Conservation (phyloP, 2,113 vertebrate genomes). For the Carassius auratus region DNA sequence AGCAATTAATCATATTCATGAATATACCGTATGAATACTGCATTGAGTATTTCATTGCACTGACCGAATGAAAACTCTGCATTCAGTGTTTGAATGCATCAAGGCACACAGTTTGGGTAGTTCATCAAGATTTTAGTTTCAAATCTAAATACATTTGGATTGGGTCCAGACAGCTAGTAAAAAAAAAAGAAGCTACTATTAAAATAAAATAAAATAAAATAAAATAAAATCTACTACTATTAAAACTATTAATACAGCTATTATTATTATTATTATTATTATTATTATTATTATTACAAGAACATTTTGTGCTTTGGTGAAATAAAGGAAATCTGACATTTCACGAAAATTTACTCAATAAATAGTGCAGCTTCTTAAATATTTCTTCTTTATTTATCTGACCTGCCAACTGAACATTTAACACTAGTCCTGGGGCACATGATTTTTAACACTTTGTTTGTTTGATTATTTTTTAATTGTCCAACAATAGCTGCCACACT, state of each 20-base stretch:
- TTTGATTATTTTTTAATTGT: neutral
- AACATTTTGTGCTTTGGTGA: neutral
- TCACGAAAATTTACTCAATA: neutral
- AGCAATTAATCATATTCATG: conserved; percentile 1
- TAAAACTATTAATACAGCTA: neutral
- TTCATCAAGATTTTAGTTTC: neutral
- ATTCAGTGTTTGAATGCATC: neutral
- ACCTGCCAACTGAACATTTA: neutral
- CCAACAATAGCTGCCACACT: neutral
- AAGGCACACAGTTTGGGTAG: neutral
- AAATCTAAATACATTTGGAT: too few relatives aligned
- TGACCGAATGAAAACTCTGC: neutral
- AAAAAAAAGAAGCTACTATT: neutral
- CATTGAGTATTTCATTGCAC: neutral
- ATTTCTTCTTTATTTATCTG: neutral
- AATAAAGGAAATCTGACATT: neutral
- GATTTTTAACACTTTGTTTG: neutral
- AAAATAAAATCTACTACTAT: neutral
- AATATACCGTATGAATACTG: neutral
- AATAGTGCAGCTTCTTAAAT: neutral
- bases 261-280: neutral
- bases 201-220: neutral
- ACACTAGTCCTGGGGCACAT: neutral
- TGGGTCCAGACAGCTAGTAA: neutral
- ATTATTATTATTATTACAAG: neutral